Percentiles rank a stretch among this genome's conserved stretches.
Evolutionary conservation across 2,113 vertebrate genomes (phyloP).

Genomic region (Salvelinus fontinalis): DNA sequence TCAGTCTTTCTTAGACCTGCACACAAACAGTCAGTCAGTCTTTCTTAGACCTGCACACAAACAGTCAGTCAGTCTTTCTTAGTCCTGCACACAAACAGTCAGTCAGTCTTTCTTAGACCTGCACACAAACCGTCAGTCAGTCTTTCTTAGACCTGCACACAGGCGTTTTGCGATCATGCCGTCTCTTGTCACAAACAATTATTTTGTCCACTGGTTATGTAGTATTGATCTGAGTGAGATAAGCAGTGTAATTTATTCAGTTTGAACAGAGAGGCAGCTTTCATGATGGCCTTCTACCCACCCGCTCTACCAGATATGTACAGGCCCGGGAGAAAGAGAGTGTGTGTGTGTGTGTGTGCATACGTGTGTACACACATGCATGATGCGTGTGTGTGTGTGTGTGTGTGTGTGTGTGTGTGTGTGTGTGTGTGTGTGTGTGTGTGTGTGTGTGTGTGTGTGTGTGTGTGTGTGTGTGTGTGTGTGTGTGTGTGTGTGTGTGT

Average conservation of each 20-base stretch:
- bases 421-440: not conserved
- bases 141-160: constrained; percentile 10
- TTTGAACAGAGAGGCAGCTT: constrained; percentile 62
- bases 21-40: constrained; percentile 5
- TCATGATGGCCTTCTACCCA: constrained; percentile 55
- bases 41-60: not conserved
- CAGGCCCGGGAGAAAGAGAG: not conserved
- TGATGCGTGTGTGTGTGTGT: not conserved
- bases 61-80: constrained; percentile 1
- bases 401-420: no score
- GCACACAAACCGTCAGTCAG: not conserved
- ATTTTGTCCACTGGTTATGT: constrained; percentile 72
- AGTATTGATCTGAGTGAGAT: constrained; percentile 71
- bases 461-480: not conserved
- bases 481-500: not conserved
- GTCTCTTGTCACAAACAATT: constrained; percentile 74
- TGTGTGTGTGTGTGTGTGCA: not conserved
- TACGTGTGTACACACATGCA: no score
- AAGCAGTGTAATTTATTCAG: constrained; percentile 72
- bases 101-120: no score
- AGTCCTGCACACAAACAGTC: not conserved
- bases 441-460: not conserved
- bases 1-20: no score
- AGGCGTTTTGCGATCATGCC: constrained; percentile 44
- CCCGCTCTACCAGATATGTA: not conserved